Evolutionary conservation across 2,888 invertebrate genomes (phyloP).

Genomic region (Acrobasis repandana): DNA sequence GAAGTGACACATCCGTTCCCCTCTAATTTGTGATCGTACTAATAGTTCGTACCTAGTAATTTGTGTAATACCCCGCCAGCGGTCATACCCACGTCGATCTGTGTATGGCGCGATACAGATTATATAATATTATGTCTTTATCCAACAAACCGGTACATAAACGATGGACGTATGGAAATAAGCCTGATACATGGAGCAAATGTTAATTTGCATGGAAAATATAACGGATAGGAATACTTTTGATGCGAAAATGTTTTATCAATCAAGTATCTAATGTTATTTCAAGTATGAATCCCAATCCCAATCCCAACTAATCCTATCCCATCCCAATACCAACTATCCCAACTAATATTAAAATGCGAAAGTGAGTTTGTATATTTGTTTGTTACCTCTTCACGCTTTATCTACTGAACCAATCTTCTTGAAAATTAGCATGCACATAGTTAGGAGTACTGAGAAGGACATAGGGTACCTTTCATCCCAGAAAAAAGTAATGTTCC

Average conservation of each 20-base stretch:
- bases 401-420: too few species aligned
- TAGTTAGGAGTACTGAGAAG: too few species aligned
- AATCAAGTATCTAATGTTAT: neutral
- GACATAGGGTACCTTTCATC: too few species aligned
- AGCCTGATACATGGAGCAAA: slow-evolving; percentile 18
- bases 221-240: neutral
- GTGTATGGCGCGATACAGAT: slow-evolving; percentile 29
- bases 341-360: neutral
- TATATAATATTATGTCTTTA: slow-evolving; percentile 52
- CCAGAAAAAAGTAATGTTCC: too few species aligned
- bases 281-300: too few species aligned
- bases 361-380: neutral
- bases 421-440: too few species aligned
- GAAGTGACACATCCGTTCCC: neutral
- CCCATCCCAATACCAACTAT: too few species aligned
- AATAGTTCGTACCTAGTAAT: slow-evolving; percentile 58
- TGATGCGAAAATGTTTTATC: neutral
- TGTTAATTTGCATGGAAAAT: slow-evolving; percentile 21
- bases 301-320: too few species aligned
- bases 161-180: slow-evolving; percentile 16
- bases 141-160: slow-evolving; percentile 29
- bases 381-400: too few species aligned
- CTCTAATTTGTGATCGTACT: slow-evolving; percentile 40
- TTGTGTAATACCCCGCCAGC: slow-evolving; percentile 47
- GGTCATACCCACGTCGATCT: slow-evolving; percentile 21